A percentile compares a stretch with the other conserved stretches of the same genome.
These are phyloP conservation scores for Omphaloscelis lunosa DNA, from an alignment of 2,888 invertebrate genomes.

Conservation along the genomic window DNA sequence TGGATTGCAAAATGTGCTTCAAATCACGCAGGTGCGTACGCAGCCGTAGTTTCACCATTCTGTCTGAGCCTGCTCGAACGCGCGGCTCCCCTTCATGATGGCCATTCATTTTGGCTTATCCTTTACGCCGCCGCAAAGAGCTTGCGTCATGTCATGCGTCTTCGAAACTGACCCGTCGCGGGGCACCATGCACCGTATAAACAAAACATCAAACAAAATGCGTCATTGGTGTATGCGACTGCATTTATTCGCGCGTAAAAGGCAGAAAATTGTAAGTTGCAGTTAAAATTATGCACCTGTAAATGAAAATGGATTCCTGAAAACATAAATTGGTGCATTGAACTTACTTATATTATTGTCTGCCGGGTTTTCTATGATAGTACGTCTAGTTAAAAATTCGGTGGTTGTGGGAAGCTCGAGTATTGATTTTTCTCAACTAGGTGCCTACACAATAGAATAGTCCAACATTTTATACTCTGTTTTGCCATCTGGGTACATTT, in stretches of 20 bases:
- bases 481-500: conserved; percentile 35
- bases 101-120: conserved; percentile 90
- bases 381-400: conserved; percentile 59
- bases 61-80: conserved; percentile 97
- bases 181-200: conserved; percentile 84
- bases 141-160: conserved; percentile 89
- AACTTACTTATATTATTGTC: conserved; percentile 3
- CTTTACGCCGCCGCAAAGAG: conserved; percentile 91
- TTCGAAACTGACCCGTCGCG: conserved; percentile 84
- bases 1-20: conserved; percentile 88
- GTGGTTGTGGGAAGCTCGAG: conserved; percentile 73
- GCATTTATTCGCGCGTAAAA: conserved; percentile 56
- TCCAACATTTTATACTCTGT: conserved; percentile 59
- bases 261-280: conserved; percentile 50
- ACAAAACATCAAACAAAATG: conserved; percentile 83
- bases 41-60: conserved; percentile 97
- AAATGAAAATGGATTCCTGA: conserved; percentile 33
- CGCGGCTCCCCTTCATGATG: conserved; percentile 90
- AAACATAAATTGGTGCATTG: conserved; percentile 44
- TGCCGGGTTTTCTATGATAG: conserved; percentile 13
- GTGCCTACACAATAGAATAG: conserved; percentile 79
- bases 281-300: conserved; percentile 43
- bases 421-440: conserved; percentile 87
- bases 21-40: conserved; percentile 98
- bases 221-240: conserved; percentile 71